Base-by-base conservation (phyloP, 1,140 invertebrate species). In the Ptiloglossa arizonensis region DNA sequence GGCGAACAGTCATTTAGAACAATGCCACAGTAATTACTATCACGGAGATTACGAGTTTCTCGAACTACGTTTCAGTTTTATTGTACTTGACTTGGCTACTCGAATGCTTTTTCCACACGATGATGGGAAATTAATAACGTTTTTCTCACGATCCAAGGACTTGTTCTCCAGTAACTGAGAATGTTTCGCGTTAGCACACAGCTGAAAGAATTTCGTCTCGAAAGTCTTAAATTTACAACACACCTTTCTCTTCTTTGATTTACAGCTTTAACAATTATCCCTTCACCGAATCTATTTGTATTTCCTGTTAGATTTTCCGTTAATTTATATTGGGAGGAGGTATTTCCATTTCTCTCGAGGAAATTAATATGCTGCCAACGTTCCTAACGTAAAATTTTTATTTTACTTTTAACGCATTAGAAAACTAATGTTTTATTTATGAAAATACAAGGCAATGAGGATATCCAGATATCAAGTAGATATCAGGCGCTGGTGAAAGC, bases 1-100 rank as follows among this genome's bases (percentile, higher is more conserved):
- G 29, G 72, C 22, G 76, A 59, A 66, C 77, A 41, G 41, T 81
- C 50, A 38, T 77, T 79, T 74, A 24, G 44, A 69, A 80, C 78
- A 76, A 75, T 75, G 71, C 44, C 44, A 56, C 22, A 11, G 48
- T 80, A 75, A 80, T 80, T 80, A 56, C 44, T 27, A n/a, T 27
- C 15, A 27, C n/a, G 41, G 22, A 48, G 73, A 22, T 38, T 48
- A 48, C 50, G 27, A 57, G 29, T n/a, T 57, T 24, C 68, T 66
- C 5, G 54, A 24, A 13, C 35, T 19, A 27, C 59, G 8, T 54
- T n/a, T 69, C 19, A 17, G 64, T n/a, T 62, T 71, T n/a, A n/a
- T 22, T 32, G 11, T 2, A 2, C n/a, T 41, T 5, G 22, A 5
- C 1, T n/a, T 3, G 22, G 11, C 48, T 22, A 59, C 38, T 60